These are phyloP conservation scores for Pelodiscus sinensis DNA, from an alignment of 2,113 vertebrate genomes.

Conservation along the genomic window DNA sequence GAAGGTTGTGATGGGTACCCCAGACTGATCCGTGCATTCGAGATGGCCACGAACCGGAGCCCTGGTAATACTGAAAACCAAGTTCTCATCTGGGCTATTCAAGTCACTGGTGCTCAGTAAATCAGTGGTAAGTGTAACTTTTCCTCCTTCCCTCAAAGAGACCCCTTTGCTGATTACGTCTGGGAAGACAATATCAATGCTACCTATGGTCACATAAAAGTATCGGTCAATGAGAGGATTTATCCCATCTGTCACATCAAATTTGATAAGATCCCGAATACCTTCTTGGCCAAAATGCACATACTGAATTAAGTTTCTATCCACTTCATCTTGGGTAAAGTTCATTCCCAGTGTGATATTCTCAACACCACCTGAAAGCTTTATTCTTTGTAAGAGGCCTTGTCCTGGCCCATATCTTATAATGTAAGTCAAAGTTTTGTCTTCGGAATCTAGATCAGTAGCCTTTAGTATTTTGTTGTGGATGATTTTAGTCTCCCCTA, in stretches of 20 bases:
- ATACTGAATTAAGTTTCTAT: slow-evolving; percentile 88
- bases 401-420: slow-evolving; percentile 89
- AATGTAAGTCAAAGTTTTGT: slow-evolving; percentile 86
- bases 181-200: slow-evolving; percentile 92
- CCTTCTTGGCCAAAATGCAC: slow-evolving; percentile 89
- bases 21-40: slow-evolving; percentile 90
- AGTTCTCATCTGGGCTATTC: slow-evolving; percentile 94
- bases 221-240: slow-evolving; percentile 96
- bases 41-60: slow-evolving; percentile 91
- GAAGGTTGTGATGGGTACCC: slow-evolving; percentile 89
- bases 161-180: slow-evolving; percentile 95
- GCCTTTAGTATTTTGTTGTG: slow-evolving; percentile 88
- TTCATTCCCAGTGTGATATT: slow-evolving; percentile 94
- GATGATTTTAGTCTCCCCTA: slow-evolving; percentile 88
- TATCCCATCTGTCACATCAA: slow-evolving; percentile 94
- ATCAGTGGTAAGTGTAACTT: slow-evolving; percentile 93
- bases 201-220: slow-evolving; percentile 91
- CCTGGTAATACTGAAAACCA: slow-evolving; percentile 93
- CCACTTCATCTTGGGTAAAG: slow-evolving; percentile 94
- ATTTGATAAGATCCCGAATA: slow-evolving; percentile 93
- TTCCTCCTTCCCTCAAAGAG: slow-evolving; percentile 93
- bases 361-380: slow-evolving; percentile 74
- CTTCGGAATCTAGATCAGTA: slow-evolving; percentile 94
- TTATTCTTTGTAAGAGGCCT: slow-evolving; percentile 86
- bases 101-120: slow-evolving; percentile 94